phyloP scores from a whole-genome alignment of 2,113 vertebrate genomes.

The Pantherophis guttatus region DNA sequence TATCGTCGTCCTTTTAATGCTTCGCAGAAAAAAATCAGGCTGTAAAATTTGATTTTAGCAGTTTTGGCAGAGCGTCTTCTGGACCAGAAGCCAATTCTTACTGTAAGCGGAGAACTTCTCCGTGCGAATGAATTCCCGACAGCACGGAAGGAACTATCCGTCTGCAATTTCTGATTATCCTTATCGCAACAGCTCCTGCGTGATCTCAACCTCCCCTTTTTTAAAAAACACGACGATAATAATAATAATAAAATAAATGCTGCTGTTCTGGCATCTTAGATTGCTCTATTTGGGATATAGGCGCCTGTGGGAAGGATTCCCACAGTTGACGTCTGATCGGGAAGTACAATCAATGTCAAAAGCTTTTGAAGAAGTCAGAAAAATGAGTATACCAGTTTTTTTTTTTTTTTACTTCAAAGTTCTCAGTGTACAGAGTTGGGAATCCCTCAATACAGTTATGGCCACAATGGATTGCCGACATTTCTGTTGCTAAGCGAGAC shows the following conservation, averaged over 20 bases:
- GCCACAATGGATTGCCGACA: no score
- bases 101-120: neutral
- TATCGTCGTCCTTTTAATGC: constrained; percentile 14
- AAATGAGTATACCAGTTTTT: neutral
- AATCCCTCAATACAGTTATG: no score
- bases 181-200: neutral
- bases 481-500: no score
- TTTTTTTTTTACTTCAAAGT: no score
- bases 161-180: neutral
- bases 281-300: neutral
- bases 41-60: neutral
- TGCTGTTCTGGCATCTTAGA: neutral
- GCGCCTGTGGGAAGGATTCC: neutral
- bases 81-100: neutral
- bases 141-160: neutral
- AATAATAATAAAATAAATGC: neutral
- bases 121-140: neutral
- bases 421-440: no score
- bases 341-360: neutral
- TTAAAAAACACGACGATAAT: neutral
- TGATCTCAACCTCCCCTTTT: neutral
- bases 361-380: neutral
- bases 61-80: neutral
- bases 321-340: neutral
- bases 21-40: neutral